Percentiles rank a stretch among this genome's conserved stretches.
Conservation (phyloP, 2,888 invertebrate species). For the Tryphoninae sp. region DNA sequence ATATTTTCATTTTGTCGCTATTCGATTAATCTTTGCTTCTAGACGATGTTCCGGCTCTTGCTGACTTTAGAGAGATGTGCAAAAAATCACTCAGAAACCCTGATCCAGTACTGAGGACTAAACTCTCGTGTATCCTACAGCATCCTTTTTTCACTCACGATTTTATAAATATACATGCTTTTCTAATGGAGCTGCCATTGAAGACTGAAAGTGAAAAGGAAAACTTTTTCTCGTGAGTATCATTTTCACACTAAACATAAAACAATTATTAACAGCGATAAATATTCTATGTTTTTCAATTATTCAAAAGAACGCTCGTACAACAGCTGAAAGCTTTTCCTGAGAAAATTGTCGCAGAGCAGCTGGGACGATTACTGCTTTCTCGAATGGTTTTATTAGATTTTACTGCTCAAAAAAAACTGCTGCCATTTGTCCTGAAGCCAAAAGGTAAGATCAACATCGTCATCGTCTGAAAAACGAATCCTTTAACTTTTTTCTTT, state of each 20-base stretch:
- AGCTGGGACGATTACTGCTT: constrained; percentile 89
- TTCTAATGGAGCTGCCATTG: constrained; percentile 90
- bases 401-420: constrained; percentile 88
- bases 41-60: constrained; percentile 87
- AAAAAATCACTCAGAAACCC: constrained; percentile 86
- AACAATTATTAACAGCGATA: constrained; percentile 7
- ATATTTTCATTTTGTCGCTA: not conserved
- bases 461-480: not conserved
- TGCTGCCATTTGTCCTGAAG: constrained; percentile 88
- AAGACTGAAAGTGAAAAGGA: constrained; percentile 90
- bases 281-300: constrained; percentile 33
- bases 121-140: constrained; percentile 85
- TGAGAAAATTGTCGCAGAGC: constrained; percentile 91
- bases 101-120: constrained; percentile 86
- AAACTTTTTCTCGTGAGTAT: constrained; percentile 87
- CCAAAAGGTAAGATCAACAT: constrained; percentile 84
- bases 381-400: constrained; percentile 94
- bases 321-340: constrained; percentile 88
- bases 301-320: constrained; percentile 83
- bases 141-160: constrained; percentile 93
- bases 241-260: not conserved
- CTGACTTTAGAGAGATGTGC: constrained; percentile 88
- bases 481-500: constrained; percentile 36
- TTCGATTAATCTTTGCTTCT: constrained; percentile 5
- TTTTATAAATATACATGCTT: constrained; percentile 91